phyloP scores from a whole-genome alignment of 1,140 invertebrate genomes.

The Steinernema khuongi region DNA sequence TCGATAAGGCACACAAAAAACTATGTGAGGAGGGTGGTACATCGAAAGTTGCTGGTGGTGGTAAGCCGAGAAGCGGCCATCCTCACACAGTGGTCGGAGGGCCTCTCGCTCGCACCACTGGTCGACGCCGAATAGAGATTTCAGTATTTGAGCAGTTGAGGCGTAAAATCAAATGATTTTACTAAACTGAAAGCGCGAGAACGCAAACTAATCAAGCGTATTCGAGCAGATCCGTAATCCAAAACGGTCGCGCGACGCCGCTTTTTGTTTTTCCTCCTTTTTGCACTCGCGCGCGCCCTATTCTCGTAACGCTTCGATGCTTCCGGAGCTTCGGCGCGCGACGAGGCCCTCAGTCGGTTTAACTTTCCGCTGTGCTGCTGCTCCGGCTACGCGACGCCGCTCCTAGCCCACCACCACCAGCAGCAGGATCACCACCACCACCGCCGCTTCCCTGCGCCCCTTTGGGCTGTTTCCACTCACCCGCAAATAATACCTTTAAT shows the following conservation, averaged over 20 bases:
- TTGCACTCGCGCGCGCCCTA: slow-evolving; percentile 14
- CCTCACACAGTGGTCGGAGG: background rate
- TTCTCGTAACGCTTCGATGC: slow-evolving; percentile 11
- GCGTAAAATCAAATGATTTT: slow-evolving; percentile 17
- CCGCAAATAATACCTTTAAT: slow-evolving; percentile 15
- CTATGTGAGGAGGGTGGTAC: background rate
- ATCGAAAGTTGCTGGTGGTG: background rate
- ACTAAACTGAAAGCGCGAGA: slow-evolving; percentile 11
- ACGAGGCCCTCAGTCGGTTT: slow-evolving; percentile 8
- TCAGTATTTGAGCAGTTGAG: slow-evolving; percentile 13
- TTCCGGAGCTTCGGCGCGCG: slow-evolving; percentile 1
- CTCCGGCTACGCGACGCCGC: background rate
- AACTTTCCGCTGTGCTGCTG: background rate
- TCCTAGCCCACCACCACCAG: background rate
- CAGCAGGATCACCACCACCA: background rate
- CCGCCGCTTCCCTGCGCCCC: background rate
- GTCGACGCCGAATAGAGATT: background rate
- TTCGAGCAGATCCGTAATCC: slow-evolving; percentile 16
- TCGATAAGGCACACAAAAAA: background rate
- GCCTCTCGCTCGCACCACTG: slow-evolving; percentile 5
- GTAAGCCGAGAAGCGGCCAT: background rate
- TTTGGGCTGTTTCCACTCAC: slow-evolving; percentile 4
- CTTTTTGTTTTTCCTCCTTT: slow-evolving; percentile 13
- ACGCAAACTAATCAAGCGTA: slow-evolving; percentile 16
- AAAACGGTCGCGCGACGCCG: slow-evolving; percentile 16